Base-by-base conservation (phyloP, 1,140 invertebrate species). In the Achatina immaculata region DNA sequence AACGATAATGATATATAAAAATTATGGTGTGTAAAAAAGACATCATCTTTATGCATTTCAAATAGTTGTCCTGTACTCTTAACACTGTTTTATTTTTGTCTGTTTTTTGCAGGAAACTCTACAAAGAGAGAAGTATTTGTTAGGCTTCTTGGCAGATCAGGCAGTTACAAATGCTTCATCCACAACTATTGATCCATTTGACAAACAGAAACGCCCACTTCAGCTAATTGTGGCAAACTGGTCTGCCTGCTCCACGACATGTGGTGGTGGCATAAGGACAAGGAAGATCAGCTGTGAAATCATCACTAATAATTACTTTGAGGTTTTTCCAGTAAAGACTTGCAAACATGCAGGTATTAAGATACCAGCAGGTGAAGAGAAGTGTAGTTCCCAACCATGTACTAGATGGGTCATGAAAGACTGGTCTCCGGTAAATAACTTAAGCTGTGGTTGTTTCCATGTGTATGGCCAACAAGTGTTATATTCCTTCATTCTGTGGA, bases 221-320 rank as follows among this genome's bases (percentile, higher is more conserved):
- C 82, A 84, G 68, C 80, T 87, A 48, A 84, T 88, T 2, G 73
- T 82, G 51, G 77, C 78, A 19, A 78, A 84, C 21, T 88, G 87
- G 87, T 81, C 84, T 0, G 16, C 73, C 28, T 88, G 87, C 74
- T 83, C 85, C 7, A 81, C 77, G 1, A 83, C 85, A 19, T 88
- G 87, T 83, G 85, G 84, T n/a, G 80, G 83, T 40, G 85, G 84
- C 0, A 48, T 84, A 1, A 78, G 82, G 31, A 80, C 74, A 38
- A 43, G 87, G 55, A 84, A 85, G 73, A 85, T 88, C 0, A 83
- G 82, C 28, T 88, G 87, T 85, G 87, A 88, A 73, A 86, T 87
- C 62, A 88, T 88, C 40, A 87, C 85, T 6, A 81, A 84, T 34
- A 81, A 87, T 38, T 88, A 88, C 71, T 86, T 84, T 79, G 86